These are phyloP conservation scores for Pygmarrhopalites habei DNA, from an alignment of 1,140 invertebrate species.

Conservation along the genomic window DNA sequence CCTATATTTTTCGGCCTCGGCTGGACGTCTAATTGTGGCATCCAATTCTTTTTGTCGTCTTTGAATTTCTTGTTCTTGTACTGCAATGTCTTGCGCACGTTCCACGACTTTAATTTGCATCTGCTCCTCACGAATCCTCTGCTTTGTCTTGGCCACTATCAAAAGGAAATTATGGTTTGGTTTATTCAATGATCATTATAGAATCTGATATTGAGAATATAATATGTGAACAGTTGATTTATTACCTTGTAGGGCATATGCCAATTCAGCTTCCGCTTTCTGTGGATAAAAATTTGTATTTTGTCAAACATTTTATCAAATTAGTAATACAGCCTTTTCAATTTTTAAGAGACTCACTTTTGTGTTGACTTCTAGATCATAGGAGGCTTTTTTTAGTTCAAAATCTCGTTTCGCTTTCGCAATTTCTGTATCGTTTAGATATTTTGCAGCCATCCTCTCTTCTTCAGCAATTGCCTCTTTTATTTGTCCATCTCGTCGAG, in stretches of 20 bases:
- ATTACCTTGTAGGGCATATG: slow-evolving; percentile 72
- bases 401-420: slow-evolving; percentile 91
- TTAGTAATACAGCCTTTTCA: no score
- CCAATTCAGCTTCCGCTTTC: slow-evolving; percentile 90
- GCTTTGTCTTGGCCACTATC: slow-evolving; percentile 93
- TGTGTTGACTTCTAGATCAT: slow-evolving; percentile 93
- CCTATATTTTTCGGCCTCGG: slow-evolving; percentile 86
- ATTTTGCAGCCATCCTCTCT: slow-evolving; percentile 75
- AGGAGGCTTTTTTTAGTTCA: slow-evolving; percentile 92
- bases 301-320: no score
- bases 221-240: no score
- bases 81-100: slow-evolving; percentile 80
- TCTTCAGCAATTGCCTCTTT: slow-evolving; percentile 94
- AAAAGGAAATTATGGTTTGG: slow-evolving; percentile 49
- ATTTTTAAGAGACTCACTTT: slow-evolving; percentile 70
- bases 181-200: neutral
- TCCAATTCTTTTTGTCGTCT: slow-evolving; percentile 80
- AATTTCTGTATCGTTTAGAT: slow-evolving; percentile 85
- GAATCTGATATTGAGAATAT: neutral
- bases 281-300: slow-evolving; percentile 43
- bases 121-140: slow-evolving; percentile 91
- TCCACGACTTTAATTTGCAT: slow-evolving; percentile 95
- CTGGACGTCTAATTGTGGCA: slow-evolving; percentile 79
- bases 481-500: slow-evolving; percentile 75
- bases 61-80: slow-evolving; percentile 82